Evolutionary conservation across 1,140 invertebrate genomes (phyloP).

Genomic region (Tribolium madens): DNA sequence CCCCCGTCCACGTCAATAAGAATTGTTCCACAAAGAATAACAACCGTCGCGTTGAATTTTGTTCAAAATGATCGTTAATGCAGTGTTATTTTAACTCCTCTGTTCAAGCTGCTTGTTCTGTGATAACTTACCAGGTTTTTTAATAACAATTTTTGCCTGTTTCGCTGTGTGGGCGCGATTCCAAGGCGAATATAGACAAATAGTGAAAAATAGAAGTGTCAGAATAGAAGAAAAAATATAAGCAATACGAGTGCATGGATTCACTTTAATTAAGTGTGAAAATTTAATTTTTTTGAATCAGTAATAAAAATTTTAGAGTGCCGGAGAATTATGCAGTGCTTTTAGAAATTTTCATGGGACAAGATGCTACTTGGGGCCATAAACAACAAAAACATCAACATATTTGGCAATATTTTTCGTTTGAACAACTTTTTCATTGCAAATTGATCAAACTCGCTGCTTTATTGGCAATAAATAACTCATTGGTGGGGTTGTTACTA

Average conservation of each 20-base stretch:
- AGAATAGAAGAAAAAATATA: slow-evolving; percentile 67
- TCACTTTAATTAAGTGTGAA: slow-evolving; percentile 51
- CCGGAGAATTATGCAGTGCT: slow-evolving; percentile 63
- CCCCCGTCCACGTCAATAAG: slow-evolving; percentile 45
- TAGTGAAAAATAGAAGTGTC: slow-evolving; percentile 68
- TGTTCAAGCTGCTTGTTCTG: slow-evolving; percentile 65
- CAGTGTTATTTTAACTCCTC: slow-evolving; percentile 65
- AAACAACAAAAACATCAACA: slow-evolving; percentile 47
- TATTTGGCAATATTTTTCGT: slow-evolving; percentile 55
- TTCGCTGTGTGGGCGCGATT: slow-evolving; percentile 66
- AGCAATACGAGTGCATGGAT: slow-evolving; percentile 63
- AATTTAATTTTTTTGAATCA: slow-evolving; percentile 40
- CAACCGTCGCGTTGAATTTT: slow-evolving; percentile 41
- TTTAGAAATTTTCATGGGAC: slow-evolving; percentile 49
- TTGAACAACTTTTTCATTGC: slow-evolving; percentile 24
- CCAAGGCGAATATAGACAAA: slow-evolving; percentile 67
- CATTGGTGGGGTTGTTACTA: not conserved
- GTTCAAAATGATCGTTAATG: slow-evolving; percentile 57
- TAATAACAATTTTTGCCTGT: slow-evolving; percentile 66
- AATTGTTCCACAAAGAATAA: slow-evolving; percentile 57
- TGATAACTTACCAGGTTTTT: slow-evolving; percentile 67
- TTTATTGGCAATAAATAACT: slow-evolving; percentile 24
- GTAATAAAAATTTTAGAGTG: slow-evolving; percentile 51
- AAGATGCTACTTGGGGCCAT: slow-evolving; percentile 63
- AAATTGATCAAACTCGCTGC: slow-evolving; percentile 13